Evolutionary conservation across 2,888 invertebrate species (phyloP).

Genomic region (Abrostola tripartita): DNA sequence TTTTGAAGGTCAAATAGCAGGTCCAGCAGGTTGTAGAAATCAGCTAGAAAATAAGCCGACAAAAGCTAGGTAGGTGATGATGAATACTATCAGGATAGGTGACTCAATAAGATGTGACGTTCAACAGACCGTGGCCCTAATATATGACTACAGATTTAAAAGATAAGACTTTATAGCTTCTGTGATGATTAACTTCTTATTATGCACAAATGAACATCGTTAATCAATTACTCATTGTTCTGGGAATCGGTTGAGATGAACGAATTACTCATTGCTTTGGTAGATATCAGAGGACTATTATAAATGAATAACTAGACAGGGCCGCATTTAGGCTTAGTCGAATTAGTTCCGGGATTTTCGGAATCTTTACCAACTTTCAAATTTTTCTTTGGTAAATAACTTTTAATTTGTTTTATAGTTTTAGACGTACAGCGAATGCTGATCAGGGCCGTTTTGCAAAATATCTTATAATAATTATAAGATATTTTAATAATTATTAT

Average conservation of each 20-base stretch:
- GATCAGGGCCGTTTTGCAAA: no score
- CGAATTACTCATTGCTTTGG: constrained; percentile 32
- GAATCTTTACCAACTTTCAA: no score
- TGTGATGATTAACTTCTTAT: constrained; percentile 7
- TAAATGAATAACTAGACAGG: background rate
- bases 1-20: no score
- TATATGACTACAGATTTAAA: background rate
- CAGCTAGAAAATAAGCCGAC: no score
- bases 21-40: no score
- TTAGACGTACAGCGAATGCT: no score
- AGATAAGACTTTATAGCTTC: background rate
- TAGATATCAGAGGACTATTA: background rate
- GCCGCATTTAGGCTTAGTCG: no score
- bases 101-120: constrained; percentile 8
- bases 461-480: no score
- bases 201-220: background rate
- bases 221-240: constrained; percentile 32
- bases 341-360: no score
- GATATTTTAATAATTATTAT: no score
- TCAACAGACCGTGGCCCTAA: constrained; percentile 10
- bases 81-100: background rate
- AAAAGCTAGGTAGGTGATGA: background rate
- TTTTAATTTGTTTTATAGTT: no score
- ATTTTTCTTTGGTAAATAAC: no score
- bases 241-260: constrained; percentile 15